phyloP scores from a whole-genome alignment of 1,140 invertebrate genomes.

The Archegozetes longisetosus region DNA sequence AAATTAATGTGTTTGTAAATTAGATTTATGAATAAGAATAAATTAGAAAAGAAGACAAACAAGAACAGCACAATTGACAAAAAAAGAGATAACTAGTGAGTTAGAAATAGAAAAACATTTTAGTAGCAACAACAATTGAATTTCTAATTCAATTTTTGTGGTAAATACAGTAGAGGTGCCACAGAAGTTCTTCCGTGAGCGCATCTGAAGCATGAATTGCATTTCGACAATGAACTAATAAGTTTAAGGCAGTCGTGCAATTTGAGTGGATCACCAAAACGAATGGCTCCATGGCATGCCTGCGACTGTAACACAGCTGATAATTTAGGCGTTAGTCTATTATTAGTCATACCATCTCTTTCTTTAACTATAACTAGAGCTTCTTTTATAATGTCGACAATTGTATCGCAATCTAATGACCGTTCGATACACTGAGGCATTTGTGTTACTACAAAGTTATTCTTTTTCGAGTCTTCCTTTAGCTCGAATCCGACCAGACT shows the following conservation, averaged over 20 bases:
- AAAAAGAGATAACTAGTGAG: no score
- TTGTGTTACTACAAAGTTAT: neutral
- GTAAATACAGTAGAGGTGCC: neutral
- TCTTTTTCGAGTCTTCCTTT: neutral
- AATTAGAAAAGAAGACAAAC: no score
- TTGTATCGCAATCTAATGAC: neutral
- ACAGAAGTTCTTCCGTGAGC: conserved; percentile 4
- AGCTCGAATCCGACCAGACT: neutral
- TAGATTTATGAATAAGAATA: no score
- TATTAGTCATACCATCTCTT: neutral
- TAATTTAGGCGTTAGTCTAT: neutral
- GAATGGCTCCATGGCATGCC: conserved; percentile 7
- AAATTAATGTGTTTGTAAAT: no score
- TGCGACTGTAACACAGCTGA: neutral
- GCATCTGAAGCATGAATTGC: conserved; percentile 1
- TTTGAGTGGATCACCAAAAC: conserved; percentile 1
- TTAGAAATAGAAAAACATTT: no score
- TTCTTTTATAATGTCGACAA: conserved; percentile 2
- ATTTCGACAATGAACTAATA: neutral
- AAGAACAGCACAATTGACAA: no score
- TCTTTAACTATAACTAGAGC: neutral
- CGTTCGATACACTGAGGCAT: neutral
- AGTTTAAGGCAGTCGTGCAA: neutral
- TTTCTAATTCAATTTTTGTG: no score
- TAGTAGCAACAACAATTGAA: no score